Conservation (phyloP, 2,797 vertebrate genomes). For the Oceanodroma leucorhoa region DNA sequence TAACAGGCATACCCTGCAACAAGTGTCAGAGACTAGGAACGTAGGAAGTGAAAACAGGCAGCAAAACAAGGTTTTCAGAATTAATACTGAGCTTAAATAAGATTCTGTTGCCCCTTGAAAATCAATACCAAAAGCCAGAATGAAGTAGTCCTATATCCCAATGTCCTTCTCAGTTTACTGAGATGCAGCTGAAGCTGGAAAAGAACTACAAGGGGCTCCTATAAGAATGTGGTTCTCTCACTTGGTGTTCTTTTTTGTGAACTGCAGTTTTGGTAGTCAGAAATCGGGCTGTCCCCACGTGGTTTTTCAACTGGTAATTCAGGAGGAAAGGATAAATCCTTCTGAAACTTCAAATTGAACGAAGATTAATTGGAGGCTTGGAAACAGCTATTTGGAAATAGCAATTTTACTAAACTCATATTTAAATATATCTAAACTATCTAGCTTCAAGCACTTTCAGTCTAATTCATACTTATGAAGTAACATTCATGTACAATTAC, state of each 20-base stretch:
- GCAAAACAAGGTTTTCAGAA: background rate
- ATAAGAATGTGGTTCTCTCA: background rate
- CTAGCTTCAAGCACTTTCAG: background rate
- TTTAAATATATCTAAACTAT: background rate
- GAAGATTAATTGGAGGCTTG: background rate
- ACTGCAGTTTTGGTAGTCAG: background rate
- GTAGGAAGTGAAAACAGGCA: background rate
- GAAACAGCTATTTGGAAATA: background rate
- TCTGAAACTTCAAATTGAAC: background rate
- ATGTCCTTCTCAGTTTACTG: background rate
- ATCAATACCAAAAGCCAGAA: background rate
- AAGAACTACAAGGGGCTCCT: background rate
- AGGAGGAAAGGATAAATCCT: background rate
- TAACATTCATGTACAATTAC: conserved; percentile 69
- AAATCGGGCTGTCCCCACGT: background rate
- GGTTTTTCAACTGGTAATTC: background rate
- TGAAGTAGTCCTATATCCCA: background rate
- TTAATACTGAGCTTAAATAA: background rate
- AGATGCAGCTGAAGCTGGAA: background rate
- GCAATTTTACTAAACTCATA: background rate
- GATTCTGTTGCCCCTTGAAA: background rate
- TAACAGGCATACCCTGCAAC: background rate
- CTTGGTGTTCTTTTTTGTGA: background rate
- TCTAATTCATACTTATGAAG: background rate
- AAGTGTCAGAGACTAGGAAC: background rate